Conservation (phyloP, 2,888 invertebrate genomes). For the Yponomeuta cagnagella region DNA sequence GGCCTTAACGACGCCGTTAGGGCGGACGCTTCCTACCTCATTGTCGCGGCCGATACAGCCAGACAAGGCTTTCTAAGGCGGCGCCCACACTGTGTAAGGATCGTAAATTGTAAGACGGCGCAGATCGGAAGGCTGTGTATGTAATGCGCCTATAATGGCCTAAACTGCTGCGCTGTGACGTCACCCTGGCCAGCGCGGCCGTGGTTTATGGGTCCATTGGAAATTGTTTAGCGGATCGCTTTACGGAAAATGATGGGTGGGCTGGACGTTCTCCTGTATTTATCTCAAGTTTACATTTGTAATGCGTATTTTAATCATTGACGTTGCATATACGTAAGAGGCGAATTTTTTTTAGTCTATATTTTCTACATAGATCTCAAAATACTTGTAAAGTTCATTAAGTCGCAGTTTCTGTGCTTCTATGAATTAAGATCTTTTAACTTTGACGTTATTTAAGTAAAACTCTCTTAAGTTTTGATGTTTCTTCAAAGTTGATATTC, state of each 20-base stretch:
- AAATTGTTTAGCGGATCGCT: neutral
- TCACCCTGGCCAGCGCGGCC: neutral
- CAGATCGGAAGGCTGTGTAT: constrained; percentile 8
- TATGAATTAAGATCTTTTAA: too few species aligned
- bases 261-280: too few species aligned
- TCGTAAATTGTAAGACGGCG: constrained; percentile 9
- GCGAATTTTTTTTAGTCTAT: too few species aligned
- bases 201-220: neutral
- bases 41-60: constrained; percentile 32
- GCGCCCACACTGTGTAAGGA: neutral
- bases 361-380: too few species aligned
- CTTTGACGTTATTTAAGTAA: too few species aligned
- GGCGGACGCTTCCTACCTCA: constrained; percentile 61
- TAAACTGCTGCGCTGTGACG: constrained; percentile 6
- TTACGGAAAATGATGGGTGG: neutral
- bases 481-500: too few species aligned
- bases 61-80: constrained; percentile 9
- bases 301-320: too few species aligned
- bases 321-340: too few species aligned
- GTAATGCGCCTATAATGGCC: constrained; percentile 10
- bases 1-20: constrained; percentile 68
- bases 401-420: too few species aligned
- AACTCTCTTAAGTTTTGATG: too few species aligned
- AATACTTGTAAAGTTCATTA: too few species aligned
- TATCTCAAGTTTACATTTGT: too few species aligned